Evolutionary conservation across 2,797 vertebrate species (phyloP).

Genomic region (Calcarius lapponicus): DNA sequence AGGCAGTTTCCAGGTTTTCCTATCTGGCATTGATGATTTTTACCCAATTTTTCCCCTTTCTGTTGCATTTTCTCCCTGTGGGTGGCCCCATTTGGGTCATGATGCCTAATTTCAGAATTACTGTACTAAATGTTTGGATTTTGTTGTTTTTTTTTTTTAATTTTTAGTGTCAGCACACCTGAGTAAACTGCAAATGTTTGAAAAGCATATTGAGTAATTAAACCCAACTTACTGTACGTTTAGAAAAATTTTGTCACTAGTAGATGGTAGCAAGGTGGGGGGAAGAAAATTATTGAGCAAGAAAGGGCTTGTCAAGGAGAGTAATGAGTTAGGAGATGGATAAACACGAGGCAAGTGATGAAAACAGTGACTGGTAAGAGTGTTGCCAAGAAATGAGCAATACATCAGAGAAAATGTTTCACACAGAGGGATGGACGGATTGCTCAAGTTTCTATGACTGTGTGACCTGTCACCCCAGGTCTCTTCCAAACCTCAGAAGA

Average conservation of each 20-base stretch:
- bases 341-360: slow-evolving; percentile 60
- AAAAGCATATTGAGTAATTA: slow-evolving; percentile 28
- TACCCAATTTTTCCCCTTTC: not conserved
- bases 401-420: not conserved
- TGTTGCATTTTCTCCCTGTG: not conserved
- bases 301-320: slow-evolving; percentile 41
- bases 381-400: slow-evolving; percentile 26
- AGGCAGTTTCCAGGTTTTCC: not conserved
- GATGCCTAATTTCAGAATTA: not conserved
- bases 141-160: not conserved
- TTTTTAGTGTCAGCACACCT: not conserved
- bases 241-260: not conserved
- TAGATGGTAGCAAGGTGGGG: not conserved
- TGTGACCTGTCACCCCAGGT: not conserved
- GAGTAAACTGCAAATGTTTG: not conserved
- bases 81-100: not conserved
- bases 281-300: slow-evolving; percentile 14
- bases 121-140: not conserved
- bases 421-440: not conserved
- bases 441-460: not conserved
- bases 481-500: not conserved
- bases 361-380: slow-evolving; percentile 27
- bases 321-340: slow-evolving; percentile 42
- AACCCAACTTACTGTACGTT: not conserved
- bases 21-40: not conserved